Base-by-base conservation (phyloP, 2,888 invertebrate species). In the Cerastoderma edule region DNA sequence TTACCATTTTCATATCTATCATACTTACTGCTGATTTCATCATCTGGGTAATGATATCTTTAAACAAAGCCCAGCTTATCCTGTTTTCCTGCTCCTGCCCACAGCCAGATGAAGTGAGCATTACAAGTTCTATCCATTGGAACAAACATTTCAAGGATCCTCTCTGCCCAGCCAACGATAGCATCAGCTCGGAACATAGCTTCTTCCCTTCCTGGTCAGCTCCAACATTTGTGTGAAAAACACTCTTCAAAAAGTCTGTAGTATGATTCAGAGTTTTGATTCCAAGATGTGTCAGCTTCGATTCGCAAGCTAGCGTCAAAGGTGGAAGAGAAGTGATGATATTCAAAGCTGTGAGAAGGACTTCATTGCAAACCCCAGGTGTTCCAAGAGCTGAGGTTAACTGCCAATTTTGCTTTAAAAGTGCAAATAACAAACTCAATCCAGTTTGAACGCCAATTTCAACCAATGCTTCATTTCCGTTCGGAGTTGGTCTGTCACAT, bases 371-470 rank as follows among this genome's bases (percentile, higher is more conserved):
- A 27, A 95, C 87, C 60, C 93, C 93, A 67, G 94, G 84, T 60
- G 89, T 91, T n/a, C 86, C 87, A 22, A 82, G 71, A 22, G 80
- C 68, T 30, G 72, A 72, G 6, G 90, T 80, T 33, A 91, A 68
- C 5, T 77, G 92, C 95, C 95, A 95, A 89, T 94, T 95, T 86
- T 95, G 94, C 80, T 93, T 92, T 27, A 95, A 92, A 32, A 95
- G 89, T 8, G 94, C 94, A 89, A 95, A 95, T 30, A 95, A 87
- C 57, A 95, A 90, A 75, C 94, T 94, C 6, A 95, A 92, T 0
- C 95, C 95, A 50, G 95, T 95, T 89, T 94, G 94, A 1, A 95
- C 94, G 6, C 95, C 95, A 83, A 95, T 93, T 92, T 95, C 95
- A 56, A 95, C 90, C 68, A 95, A 90, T 1, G 94, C 95, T 86